Conservation (phyloP, 2,888 invertebrate species). For the Candidula unifasciata region DNA sequence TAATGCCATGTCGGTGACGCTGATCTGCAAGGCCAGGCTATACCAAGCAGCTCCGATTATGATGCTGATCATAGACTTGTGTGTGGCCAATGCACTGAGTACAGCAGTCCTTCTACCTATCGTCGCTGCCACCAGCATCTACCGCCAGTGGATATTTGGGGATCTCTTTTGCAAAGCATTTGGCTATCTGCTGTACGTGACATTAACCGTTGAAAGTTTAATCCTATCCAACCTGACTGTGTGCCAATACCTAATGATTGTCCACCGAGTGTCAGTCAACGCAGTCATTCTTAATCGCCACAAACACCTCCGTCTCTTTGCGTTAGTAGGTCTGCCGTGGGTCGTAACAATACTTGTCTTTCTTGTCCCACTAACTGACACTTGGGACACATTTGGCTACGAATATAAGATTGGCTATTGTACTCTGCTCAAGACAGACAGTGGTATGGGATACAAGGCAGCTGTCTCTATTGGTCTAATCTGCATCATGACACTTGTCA, state of each 20-base stretch:
- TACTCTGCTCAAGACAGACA: neutral
- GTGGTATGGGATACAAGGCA: neutral
- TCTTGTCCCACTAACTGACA: neutral
- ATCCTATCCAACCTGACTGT: slow-evolving; percentile 15
- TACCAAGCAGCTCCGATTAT: neutral
- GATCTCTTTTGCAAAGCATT: slow-evolving; percentile 23
- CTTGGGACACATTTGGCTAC: slow-evolving; percentile 34
- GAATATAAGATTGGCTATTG: slow-evolving; percentile 31
- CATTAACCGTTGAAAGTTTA: slow-evolving; percentile 2
- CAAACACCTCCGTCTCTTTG: neutral
- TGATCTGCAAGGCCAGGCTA: slow-evolving; percentile 23
- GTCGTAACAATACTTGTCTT: slow-evolving; percentile 5
- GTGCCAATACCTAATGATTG: slow-evolving; percentile 36
- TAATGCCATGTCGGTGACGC: neutral
- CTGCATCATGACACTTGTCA: neutral
- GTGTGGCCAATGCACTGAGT: slow-evolving; percentile 28
- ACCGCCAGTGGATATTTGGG: slow-evolving; percentile 13
- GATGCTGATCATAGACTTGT: slow-evolving; percentile 30
- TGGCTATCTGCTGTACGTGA: slow-evolving; percentile 38
- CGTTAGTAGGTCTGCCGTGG: neutral
- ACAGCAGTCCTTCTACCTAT: slow-evolving; percentile 24
- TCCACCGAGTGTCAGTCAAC: neutral
- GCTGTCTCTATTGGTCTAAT: neutral
- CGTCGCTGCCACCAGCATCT: neutral
- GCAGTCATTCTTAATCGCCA: neutral